Conservation (phyloP, 2,888 invertebrate genomes). For the Drosophila pegasa region DNA sequence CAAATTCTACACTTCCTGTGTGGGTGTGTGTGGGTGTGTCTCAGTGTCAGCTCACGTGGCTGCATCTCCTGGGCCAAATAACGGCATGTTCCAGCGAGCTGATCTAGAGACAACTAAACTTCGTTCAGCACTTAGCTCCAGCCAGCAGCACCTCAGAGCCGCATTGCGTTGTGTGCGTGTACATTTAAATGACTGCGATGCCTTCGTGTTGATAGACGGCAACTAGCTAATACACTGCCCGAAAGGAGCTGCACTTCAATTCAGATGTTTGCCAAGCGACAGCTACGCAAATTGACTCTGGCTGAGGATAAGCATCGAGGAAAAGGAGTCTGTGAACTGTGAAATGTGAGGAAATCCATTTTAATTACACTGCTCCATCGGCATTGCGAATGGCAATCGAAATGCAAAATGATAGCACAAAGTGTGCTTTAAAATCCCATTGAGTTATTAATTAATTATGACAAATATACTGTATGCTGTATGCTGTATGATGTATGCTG, state of each 20-base stretch:
- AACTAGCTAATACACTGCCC: conserved; percentile 54
- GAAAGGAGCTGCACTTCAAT: conserved; percentile 10
- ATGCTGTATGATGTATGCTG: too few species aligned
- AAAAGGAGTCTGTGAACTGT: background rate
- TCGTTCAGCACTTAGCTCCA: conserved; percentile 40
- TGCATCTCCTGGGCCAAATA: conserved; percentile 48
- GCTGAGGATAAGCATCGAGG: background rate
- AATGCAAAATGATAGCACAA: conserved; percentile 12
- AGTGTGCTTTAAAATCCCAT: conserved; percentile 18
- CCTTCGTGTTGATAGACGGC: conserved; percentile 54
- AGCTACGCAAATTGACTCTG: conserved; percentile 16
- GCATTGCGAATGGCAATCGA: conserved; percentile 22
- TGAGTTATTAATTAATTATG: conserved; percentile 34
- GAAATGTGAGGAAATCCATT: conserved; percentile 25
- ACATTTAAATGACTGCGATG: conserved; percentile 73
- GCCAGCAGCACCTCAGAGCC: conserved; percentile 22
- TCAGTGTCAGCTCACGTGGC: conserved; percentile 26
- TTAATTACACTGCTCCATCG: conserved; percentile 40
- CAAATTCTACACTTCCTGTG: conserved; percentile 19
- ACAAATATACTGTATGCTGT: too few species aligned
- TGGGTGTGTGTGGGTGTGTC: too few species aligned
- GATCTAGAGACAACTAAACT: conserved; percentile 40
- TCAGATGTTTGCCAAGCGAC: conserved; percentile 11
- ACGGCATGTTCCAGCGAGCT: conserved; percentile 26
- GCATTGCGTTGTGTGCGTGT: conserved; percentile 32